Conservation (phyloP, 2,113 vertebrate genomes). For the Chloropsis hardwickii region DNA sequence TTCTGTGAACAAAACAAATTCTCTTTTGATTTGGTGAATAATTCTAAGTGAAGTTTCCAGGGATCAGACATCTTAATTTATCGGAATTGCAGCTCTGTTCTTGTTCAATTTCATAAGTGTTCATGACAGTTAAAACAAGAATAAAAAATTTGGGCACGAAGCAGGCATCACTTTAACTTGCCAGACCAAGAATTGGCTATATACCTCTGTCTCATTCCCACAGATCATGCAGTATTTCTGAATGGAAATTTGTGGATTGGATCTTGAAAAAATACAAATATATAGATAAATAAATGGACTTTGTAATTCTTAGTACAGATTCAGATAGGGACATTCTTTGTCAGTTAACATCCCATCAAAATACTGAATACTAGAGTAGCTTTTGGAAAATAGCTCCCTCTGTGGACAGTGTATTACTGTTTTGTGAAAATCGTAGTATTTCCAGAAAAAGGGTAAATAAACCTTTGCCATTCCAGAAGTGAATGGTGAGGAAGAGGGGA, state of each 20-base stretch:
- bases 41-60: conserved; percentile 33
- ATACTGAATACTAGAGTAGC: background rate
- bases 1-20: background rate
- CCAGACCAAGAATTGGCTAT: conserved; percentile 35
- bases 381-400: background rate
- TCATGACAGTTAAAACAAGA: conserved; percentile 56
- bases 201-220: background rate
- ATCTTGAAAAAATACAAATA: background rate
- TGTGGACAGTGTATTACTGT: background rate
- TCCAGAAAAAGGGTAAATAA: background rate
- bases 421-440: background rate
- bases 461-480: background rate
- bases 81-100: conserved; percentile 47
- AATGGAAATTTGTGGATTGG: background rate
- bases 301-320: background rate
- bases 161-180: conserved; percentile 48
- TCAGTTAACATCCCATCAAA: background rate
- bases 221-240: background rate
- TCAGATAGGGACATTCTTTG: background rate
- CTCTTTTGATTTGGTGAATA: conserved; percentile 3
- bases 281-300: background rate
- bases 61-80: conserved; percentile 50
- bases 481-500: background rate
- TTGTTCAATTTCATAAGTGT: conserved; percentile 55
- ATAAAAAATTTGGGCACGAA: conserved; percentile 47